Conservation (phyloP, 2,113 vertebrate genomes). For the Candoia aspera region DNA sequence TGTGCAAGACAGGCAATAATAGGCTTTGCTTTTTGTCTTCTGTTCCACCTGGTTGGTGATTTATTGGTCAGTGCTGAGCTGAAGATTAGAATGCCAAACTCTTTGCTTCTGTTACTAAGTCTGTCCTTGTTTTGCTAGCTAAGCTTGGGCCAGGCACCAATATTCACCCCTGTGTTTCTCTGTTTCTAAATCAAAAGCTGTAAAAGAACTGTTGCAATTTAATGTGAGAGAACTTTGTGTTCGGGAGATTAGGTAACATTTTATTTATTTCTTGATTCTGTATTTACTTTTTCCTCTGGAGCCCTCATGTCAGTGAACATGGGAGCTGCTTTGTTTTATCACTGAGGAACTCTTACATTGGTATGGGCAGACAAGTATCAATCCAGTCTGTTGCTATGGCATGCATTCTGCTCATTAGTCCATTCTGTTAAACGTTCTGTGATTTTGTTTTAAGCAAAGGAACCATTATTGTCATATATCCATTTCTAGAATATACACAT, state of each 20-base stretch:
- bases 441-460: no score
- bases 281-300: neutral
- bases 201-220: neutral
- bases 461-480: no score
- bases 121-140: neutral
- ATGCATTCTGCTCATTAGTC: no score
- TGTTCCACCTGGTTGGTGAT: neutral
- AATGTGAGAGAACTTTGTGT: neutral
- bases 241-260: neutral
- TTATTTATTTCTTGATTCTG: neutral
- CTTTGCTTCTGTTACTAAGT: neutral
- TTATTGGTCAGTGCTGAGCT: neutral
- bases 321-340: neutral
- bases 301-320: neutral
- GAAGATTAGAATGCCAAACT: neutral
- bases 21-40: conserved; percentile 1
- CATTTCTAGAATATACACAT: no score
- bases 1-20: neutral
- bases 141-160: neutral
- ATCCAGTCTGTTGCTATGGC: no score
- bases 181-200: neutral
- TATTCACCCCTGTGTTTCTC: neutral
- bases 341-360: neutral
- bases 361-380: no score
- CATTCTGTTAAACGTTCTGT: no score